Evolutionary conservation across 2,797 vertebrate genomes (phyloP), one percentile per base, ranked within the genome.

Genomic region (Micropoecilia bifurca): DNA sequence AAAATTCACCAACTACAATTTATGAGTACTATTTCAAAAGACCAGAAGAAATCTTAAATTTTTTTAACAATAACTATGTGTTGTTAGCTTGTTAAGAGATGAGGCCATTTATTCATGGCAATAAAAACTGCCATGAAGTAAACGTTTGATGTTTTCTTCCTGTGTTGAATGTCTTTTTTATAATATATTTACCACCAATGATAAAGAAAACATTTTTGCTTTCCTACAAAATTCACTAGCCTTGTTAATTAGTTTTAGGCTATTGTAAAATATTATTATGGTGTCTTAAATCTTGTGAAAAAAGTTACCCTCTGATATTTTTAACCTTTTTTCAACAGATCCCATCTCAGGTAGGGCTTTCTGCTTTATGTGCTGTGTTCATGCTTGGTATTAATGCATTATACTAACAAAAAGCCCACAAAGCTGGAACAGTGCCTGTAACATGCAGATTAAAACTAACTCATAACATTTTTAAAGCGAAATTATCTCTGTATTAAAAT

Each of bases 341-440:
- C 84, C 90, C 91, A 0, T 88, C 91, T 18, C 92, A 96, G 94
- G 95, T 96, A 95, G 71, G 92, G 75, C n/a, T 79, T 71, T 74
- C 18, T 47, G 13, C 36, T 28, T 48, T 8, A 68, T 47, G 46
- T 43, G 3, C 72, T 47, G 30, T 78, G 50, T 13, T 72, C 18
- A 39, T 73, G 41, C 75, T 63, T 66, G 74, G 75, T 81, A n/a
- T 3, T 77, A 71, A 48, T 43, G 28, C 59, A 41, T 55, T 43
- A 45, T 87, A 80, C 81, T 85, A 57, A 83, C 76, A 73, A 78
- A 84, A 90, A 92, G 82, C 84, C 87, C 81, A 43, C 83, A 89
- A 93, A 91, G 87, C 85, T 86, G 78, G 10, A 83, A 78, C 80
- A 25, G 9, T 61, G 74, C 63, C 33, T 39, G n/a, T 9, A 63